Base-by-base conservation (phyloP, 2,113 vertebrate genomes). In the Cebidichthys violaceus region DNA sequence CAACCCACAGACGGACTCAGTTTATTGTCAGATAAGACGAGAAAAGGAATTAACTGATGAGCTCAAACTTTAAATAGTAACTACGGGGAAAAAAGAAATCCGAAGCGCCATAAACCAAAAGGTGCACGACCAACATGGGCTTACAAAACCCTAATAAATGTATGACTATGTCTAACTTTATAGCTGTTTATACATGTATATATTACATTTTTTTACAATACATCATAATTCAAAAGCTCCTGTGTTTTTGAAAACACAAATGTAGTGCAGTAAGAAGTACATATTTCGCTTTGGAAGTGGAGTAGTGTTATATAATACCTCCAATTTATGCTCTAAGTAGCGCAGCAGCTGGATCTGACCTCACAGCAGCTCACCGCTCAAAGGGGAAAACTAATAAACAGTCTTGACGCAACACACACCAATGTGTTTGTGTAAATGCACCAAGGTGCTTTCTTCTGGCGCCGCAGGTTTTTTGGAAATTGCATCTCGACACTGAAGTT, bases 401-500 rank as follows among this genome's bases (percentile, higher is more conserved):
- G 10, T 45, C 43, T 65, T 65, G 31, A 43, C 20, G n/a, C 24
- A 55, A 24, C 27, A 47, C 37, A 65, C 73, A 55, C 27, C 52
- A 47, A 22, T 60, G 70, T 31, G 39, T 65, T 77, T 66, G 39
- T 50, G 22, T 66, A 20, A 60, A 39, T 10, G 15, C 59, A 17
- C 43, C 27, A 7, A 70, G 35, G 50, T 52, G 14, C 75, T 62
- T 50, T 60, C 15, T 15, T 77, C 33, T 62, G 31, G 68, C 18
- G 9, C 45, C 2, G 1, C 81, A 39, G 41, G 54, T 55, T 70
- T 70, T 45, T 41, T 39, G 64, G 22, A 69, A 35, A 62, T 47
- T 55, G 11, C 31, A 11, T 29, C 35, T 50, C 17, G 0, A 18
- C 41, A 18, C 5, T 50, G 27, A 9, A 14, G 18, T 20, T 59